Percentiles rank a stretch among this genome's conserved stretches.
phyloP scores from a whole-genome alignment of 2,888 invertebrate species.

The Cheilosia grossa region DNA sequence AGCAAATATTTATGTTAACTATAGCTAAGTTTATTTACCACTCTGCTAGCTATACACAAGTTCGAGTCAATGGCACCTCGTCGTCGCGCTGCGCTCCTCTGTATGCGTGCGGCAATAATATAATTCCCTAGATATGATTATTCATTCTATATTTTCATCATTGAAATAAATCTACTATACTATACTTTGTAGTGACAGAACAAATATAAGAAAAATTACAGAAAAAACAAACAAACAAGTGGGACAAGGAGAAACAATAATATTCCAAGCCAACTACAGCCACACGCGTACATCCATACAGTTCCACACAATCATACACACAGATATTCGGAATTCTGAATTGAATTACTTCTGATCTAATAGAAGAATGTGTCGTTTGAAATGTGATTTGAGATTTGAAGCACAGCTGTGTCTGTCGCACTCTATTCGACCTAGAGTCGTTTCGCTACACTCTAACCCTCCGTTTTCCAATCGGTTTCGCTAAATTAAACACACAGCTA shows the following conservation, averaged over 20 bases:
- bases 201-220: constrained; percentile 15
- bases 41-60: constrained; percentile 39
- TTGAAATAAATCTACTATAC: constrained; percentile 60
- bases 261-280: constrained; percentile 11
- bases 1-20: constrained; percentile 68
- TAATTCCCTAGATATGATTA: constrained; percentile 58
- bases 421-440: neutral
- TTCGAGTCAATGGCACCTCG: constrained; percentile 64
- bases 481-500: constrained; percentile 39
- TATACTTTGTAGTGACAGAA: constrained; percentile 47
- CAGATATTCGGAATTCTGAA: constrained; percentile 31
- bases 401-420: neutral
- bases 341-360: constrained; percentile 61
- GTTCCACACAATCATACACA: constrained; percentile 2
- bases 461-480: constrained; percentile 22
- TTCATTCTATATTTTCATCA: constrained; percentile 68
- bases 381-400: constrained; percentile 32
- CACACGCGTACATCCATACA: neutral
- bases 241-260: constrained; percentile 70
- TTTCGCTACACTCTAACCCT: constrained; percentile 16
- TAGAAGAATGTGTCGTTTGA: constrained; percentile 34
- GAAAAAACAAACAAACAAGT: constrained; percentile 68
- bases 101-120: constrained; percentile 36
- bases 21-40: constrained; percentile 58
- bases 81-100: constrained; percentile 2